Evolutionary conservation across 1,140 invertebrate species (phyloP), one percentile per base, ranked within the genome.

Genomic region (Drosophila azteca): DNA sequence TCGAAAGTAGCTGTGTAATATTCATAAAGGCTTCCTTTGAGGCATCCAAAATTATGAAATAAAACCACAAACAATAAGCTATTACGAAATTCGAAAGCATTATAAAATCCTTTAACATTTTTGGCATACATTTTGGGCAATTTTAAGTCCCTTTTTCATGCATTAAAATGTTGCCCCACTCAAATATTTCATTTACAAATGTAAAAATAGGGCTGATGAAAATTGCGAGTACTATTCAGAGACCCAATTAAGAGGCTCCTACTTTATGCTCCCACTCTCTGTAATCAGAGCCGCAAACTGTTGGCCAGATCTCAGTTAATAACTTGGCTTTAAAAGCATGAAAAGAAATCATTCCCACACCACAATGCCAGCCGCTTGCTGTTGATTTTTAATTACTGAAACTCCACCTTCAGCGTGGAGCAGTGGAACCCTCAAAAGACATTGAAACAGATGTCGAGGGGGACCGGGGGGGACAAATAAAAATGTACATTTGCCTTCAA

Each of bases 381-480:
- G 66, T 78, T 81, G 73, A 78, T 66, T 87, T 83, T 82, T 88
- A 82, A 88, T 88, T 88, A 88, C 71, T 45, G 6, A 39, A 67
- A 44, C 61, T 68, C 57, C 74, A 15, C 35, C 22, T 35, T 43
- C n/a, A 9, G 31, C 44, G 29, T 6, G 46, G 31, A 26, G 20
- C 24, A 20, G 24, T 24, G 24, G 24, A 26, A 29, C 45, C 71
- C 54, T 35, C 60, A 15, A 61, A 51, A 65, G 54, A 68, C 54
- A 82, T 57, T 65, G 45, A 75, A 46, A 64, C 63, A 66, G 50
- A 54, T 53, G 55, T 49, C 62, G 13, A 3, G 20, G 49, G 24
- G 3, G 13, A 13, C 24, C 5, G 29, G 29, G 29, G 29, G 45
- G 4, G 6, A 3, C 7, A 13, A 31, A 39, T 64, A 63, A 45